A percentile compares a stretch with the other conserved stretches of the same genome.
Conservation (phyloP, 1,140 invertebrate genomes). For the Drosophila nasuta region DNA sequence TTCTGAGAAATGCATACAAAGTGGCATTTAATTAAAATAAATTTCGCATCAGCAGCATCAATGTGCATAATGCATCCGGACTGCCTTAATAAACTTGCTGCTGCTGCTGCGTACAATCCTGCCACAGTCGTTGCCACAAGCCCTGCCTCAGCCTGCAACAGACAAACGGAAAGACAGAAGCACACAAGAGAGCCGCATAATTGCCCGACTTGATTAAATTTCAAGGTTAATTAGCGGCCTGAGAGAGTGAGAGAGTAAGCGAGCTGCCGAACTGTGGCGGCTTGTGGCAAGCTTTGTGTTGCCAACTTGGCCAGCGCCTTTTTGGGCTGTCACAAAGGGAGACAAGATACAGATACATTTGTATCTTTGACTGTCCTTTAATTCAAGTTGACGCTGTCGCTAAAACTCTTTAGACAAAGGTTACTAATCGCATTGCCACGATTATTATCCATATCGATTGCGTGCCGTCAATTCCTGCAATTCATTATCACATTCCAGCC, state of each 20-base stretch:
- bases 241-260: not conserved
- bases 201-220: conserved; percentile 71
- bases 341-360: not conserved
- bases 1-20: conserved; percentile 81
- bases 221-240: conserved; percentile 71
- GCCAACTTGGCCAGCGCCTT: conserved; percentile 25
- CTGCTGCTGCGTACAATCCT: conserved; percentile 6
- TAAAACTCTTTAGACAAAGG: conserved; percentile 4
- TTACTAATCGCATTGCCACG: conserved; percentile 18
- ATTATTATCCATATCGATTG: conserved; percentile 8
- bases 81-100: conserved; percentile 50
- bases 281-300: conserved; percentile 12
- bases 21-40: conserved; percentile 79
- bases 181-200: conserved; percentile 48
- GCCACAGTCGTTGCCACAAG: conserved; percentile 14
- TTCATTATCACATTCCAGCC: conserved; percentile 32
- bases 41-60: conserved; percentile 57
- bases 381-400: not conserved
- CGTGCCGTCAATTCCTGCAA: not conserved
- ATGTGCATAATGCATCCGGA: conserved; percentile 67
- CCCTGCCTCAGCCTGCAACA: conserved; percentile 7
- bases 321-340: not conserved
- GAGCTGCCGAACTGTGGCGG: conserved; percentile 16
- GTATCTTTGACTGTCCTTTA: not conserved
- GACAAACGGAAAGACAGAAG: conserved; percentile 2